Base-by-base conservation (phyloP, 1,140 invertebrate species). In the Caerostris extrusa region DNA sequence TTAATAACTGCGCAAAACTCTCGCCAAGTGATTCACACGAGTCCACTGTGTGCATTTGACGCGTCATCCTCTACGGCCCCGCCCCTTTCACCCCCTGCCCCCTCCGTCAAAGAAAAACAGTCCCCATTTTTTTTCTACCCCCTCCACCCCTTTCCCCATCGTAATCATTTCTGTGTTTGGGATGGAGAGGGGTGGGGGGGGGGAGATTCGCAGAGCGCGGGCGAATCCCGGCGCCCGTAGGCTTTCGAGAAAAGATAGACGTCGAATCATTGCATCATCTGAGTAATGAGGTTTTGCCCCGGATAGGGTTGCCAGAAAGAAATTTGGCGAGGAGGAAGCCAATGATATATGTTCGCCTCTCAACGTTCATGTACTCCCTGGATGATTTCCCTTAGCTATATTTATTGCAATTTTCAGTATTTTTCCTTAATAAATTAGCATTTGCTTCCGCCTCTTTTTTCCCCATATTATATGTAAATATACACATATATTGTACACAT, bases 281-380 rank as follows among this genome's bases (percentile, higher is more conserved):
- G 92, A 93, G 83, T 93, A 93, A 93, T 93, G 92, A 89, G 92
- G 85, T 89, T 93, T 93, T 88, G 85, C 92, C 82, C 81, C 60
- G 61, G 7, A n/a, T 57, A 93, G 92, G 92, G 83, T 93, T 93
- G 64, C 92, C 85, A 77, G 6, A 92, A 19, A 7, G 7, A 53
- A 10, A 53, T 77, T 90, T 91, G 86, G 86, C 61, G 56, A 58
- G 58, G 34, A 50, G 71, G 71, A 77, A 77, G 71, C 71, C 71
- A 77, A 53, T 77, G 50, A 77, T 77, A 64, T 64, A 64, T 34
- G 34, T 2, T 34, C 34, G 0, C 34, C 34, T 34, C 34, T 34
- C 34, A 34, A 34, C 34, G 34, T 34, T 34, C 2, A 34, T 34
- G 34, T 34, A 34, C 34, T 34, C 34, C 34, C 34, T 34, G 2